Conservation (phyloP, 2,113 vertebrate species). For the Archocentrus centrarchus region DNA sequence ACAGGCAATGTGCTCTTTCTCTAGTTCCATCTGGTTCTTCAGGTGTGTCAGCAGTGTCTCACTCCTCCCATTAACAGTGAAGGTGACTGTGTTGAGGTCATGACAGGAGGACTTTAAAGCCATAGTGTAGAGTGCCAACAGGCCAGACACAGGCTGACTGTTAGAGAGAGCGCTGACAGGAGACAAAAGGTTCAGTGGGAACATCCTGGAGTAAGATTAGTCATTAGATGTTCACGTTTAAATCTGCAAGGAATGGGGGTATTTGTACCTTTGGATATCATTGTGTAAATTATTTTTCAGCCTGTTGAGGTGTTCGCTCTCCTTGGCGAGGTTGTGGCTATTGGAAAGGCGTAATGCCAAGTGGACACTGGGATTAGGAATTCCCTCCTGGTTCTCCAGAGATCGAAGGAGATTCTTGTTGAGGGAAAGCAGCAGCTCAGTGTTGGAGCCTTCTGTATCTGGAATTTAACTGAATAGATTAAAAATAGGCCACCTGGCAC, state of each 20-base stretch:
- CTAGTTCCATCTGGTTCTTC: conserved; percentile 86
- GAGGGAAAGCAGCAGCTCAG: conserved; percentile 73
- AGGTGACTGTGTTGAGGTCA: conserved; percentile 55
- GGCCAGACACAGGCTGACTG: conserved; percentile 76
- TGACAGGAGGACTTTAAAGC: conserved; percentile 87
- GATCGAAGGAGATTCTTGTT: conserved; percentile 83
- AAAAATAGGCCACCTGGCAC: neutral
- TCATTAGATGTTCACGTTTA: neutral
- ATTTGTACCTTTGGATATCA: conserved; percentile 79
- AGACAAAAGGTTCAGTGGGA: neutral
- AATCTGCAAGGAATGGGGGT: neutral
- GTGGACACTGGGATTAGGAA: conserved; percentile 88
- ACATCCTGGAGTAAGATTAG: neutral
- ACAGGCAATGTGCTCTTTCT: conserved; percentile 81
- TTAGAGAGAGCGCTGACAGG: conserved; percentile 48
- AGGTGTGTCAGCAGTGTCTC: conserved; percentile 82
- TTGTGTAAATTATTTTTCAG: conserved; percentile 81
- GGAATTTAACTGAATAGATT: neutral
- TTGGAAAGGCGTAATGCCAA: conserved; percentile 88
- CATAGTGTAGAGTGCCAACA: conserved; percentile 87
- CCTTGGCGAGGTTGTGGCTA: conserved; percentile 78
- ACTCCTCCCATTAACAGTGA: conserved; percentile 51
- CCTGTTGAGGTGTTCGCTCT: conserved; percentile 79
- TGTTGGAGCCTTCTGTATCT: conserved; percentile 68
- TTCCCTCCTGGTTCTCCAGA: conserved; percentile 45